Evolutionary conservation across 2,113 vertebrate species (phyloP).

Genomic region (Ophthalmolycus amberensis): DNA sequence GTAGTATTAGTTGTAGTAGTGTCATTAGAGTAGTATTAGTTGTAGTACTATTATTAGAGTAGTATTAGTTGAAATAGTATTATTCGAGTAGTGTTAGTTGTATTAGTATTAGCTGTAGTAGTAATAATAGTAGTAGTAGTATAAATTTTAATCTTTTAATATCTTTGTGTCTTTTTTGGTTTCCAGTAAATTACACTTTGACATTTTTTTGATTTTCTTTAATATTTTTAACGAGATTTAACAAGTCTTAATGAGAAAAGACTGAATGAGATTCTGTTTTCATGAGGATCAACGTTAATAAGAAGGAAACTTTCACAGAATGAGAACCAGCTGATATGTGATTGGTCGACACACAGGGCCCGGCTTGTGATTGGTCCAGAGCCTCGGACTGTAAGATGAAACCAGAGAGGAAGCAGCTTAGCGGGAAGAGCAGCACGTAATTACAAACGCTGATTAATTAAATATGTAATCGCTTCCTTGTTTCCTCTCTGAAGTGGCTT

Average conservation of each 20-base stretch:
- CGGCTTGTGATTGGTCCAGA: conserved; percentile 5
- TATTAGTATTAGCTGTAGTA: too few species aligned
- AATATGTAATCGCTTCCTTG: not conserved
- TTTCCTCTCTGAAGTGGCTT: not conserved
- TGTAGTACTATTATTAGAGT: too few species aligned
- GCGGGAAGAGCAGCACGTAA: not conserved
- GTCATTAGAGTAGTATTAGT: too few species aligned
- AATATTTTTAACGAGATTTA: too few species aligned
- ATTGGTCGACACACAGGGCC: not conserved
- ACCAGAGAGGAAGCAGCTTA: not conserved
- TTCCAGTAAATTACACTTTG: not conserved
- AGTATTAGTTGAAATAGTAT: too few species aligned
- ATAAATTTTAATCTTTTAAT: too few species aligned
- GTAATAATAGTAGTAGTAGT: too few species aligned
- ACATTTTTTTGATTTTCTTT: conserved; percentile 17
- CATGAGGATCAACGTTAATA: conserved; percentile 2
- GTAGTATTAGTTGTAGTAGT: too few species aligned
- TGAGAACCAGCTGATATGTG: not conserved
- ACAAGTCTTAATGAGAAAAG: conserved; percentile 9
- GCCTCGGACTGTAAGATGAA: not conserved
- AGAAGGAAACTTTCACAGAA: not conserved
- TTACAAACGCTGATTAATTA: conserved; percentile 6
- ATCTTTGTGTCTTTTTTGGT: not conserved
- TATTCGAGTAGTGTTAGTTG: too few species aligned
- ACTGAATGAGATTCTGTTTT: conserved; percentile 31